Evolutionary conservation across 1,140 invertebrate genomes (phyloP), one percentile per base, ranked within the genome.

Genomic region (Macrocentrus cingulum): DNA sequence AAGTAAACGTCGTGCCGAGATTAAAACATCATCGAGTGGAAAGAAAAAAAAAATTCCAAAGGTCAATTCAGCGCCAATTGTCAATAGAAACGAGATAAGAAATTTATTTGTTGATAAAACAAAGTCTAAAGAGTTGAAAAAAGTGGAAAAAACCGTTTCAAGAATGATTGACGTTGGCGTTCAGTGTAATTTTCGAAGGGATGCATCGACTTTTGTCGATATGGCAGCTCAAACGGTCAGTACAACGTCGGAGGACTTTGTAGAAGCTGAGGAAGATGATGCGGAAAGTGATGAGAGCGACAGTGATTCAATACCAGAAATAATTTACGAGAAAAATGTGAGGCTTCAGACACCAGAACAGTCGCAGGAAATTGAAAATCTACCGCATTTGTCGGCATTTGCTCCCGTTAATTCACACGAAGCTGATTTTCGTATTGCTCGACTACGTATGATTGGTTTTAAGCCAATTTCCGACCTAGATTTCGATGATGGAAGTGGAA

Each of bases 371-470:
- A 18, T 7, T n/a, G 46, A 13, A 11, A 44, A 9, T 9, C 9
- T 20, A 23, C 42, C 39, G 41, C 8, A 22, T n/a, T 49, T 48
- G 1, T 78, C 77, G 2, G 76, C 76, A 3, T 77, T 79, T 56
- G 76, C 68, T 4, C 69, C 76, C 20, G 74, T 80, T 13, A 65
- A 71, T 44, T 61, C 66, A 23, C 61, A 66, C 1, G 64, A 74
- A 15, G 71, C 63, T 19, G 68, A 66, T 34, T n/a, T 71, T 18
- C 64, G 69, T 39, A 75, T 79, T 16, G 67, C 70, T 5, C 61
- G 68, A 16, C 59, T 80, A 2, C 60, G 74, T 22, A 75, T 76
- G 0, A 80, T 80, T 50, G 76, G 76, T 4, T 80, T 79, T 36
- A 73, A 67, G 36, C 77, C 77, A 7, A 80, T 80, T 0, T 45